These are phyloP conservation scores for Caranx ignobilis DNA, from an alignment of 2,113 vertebrate species.

Conservation along the genomic window DNA sequence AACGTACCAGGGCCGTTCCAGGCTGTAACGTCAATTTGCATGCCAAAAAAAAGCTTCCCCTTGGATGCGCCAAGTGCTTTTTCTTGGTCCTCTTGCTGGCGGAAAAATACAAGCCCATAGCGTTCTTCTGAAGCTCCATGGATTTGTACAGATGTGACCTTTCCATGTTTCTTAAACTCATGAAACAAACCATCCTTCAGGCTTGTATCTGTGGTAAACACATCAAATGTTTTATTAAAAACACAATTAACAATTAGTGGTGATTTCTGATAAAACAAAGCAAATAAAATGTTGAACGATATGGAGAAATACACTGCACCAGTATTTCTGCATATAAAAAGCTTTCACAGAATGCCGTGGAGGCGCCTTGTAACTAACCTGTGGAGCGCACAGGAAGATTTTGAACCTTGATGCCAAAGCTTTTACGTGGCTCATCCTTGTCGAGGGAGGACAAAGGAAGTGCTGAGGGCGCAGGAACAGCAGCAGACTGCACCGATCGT, in stretches of 20 bases:
- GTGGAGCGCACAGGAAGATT: conserved; percentile 99
- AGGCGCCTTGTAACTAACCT: conserved; percentile 81
- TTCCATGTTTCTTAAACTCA: conserved; percentile 99
- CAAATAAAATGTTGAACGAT: background rate
- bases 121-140: conserved; percentile 96
- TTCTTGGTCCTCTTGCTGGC: conserved; percentile 98
- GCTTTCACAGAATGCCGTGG: background rate
- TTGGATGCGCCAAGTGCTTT: conserved; percentile 96
- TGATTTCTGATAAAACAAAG: background rate
- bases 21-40: conserved; percentile 98
- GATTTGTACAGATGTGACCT: conserved; percentile 99
- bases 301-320: background rate
- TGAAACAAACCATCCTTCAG: conserved; percentile 99
- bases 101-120: conserved; percentile 97
- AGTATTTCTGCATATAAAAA: conserved; percentile 10
- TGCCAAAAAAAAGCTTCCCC: conserved; percentile 99
- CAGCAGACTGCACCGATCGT: conserved; percentile 95
- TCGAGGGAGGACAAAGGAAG: conserved; percentile 92
- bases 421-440: conserved; percentile 98
- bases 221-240: conserved; percentile 11
- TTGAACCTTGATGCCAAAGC: conserved; percentile 99
- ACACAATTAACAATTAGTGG: background rate
- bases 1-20: conserved; percentile 96
- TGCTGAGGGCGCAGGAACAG: conserved; percentile 93
- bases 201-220: conserved; percentile 90